phyloP scores from a whole-genome alignment of 2,888 invertebrate genomes.

The Onthophagus sagittarius region DNA sequence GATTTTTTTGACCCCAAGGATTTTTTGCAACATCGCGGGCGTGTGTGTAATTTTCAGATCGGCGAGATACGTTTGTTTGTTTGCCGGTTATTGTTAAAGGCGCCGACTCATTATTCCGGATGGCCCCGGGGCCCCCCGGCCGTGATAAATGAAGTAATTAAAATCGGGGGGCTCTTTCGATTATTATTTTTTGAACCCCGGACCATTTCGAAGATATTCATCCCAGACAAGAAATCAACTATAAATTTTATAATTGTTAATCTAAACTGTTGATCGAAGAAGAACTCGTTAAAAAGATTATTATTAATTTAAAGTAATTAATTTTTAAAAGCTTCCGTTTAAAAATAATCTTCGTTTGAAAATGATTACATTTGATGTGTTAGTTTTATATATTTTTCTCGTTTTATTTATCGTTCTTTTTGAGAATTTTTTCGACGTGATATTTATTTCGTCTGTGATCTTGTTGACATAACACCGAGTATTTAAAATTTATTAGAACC shows the following conservation, averaged over 20 bases:
- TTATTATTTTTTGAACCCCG: neutral
- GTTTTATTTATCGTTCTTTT: too few relatives aligned
- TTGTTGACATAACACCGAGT: too few relatives aligned
- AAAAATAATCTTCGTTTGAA: too few relatives aligned
- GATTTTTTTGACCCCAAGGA: neutral
- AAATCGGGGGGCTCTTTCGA: neutral
- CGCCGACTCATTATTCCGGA: neutral
- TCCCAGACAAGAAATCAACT: neutral
- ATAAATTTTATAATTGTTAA: neutral
- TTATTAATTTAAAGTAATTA: neutral
- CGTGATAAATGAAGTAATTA: constrained; percentile 12
- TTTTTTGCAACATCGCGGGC: neutral
- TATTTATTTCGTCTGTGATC: too few relatives aligned
- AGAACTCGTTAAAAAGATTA: neutral
- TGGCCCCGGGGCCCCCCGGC: neutral
- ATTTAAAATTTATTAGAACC: neutral
- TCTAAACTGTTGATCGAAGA: neutral
- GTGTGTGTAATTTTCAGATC: neutral
- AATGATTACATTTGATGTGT: too few relatives aligned
- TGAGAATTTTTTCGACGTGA: too few relatives aligned
- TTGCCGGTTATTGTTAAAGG: constrained; percentile 4
- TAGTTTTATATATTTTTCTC: too few relatives aligned
- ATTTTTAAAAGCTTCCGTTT: neutral
- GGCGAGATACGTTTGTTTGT: constrained; percentile 10
- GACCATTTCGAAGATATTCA: neutral